Evolutionary conservation across 2,797 vertebrate genomes (phyloP).

Genomic region (Pogoniulus pusillus): DNA sequence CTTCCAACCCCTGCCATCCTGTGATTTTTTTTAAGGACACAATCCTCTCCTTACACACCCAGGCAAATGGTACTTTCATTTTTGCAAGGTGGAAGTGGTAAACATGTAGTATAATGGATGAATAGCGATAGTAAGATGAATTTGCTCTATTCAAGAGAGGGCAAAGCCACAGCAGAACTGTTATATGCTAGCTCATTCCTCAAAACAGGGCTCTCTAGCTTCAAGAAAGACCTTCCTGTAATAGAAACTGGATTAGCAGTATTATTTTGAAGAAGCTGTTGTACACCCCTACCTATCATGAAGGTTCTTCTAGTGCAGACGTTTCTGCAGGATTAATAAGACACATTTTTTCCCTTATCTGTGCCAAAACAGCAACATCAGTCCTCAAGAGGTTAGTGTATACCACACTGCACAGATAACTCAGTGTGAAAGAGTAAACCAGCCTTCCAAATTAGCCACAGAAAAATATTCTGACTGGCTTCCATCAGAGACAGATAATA

Average conservation of each 20-base stretch:
- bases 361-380: neutral
- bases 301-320: neutral
- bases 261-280: neutral
- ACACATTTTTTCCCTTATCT: neutral
- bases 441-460: neutral
- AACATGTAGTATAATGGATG: neutral
- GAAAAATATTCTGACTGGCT: neutral
- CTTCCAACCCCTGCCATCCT: too few relatives aligned
- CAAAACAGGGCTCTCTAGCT: neutral
- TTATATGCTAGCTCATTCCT: neutral
- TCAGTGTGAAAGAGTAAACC: neutral
- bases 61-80: neutral
- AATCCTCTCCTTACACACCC: constrained; percentile 30
- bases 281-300: neutral
- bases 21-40: neutral
- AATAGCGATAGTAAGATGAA: neutral
- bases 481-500: neutral
- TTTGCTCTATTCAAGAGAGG: neutral
- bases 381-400: neutral
- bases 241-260: neutral
- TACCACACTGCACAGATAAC: neutral
- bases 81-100: neutral
- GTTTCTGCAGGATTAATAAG: neutral
- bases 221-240: neutral
- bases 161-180: neutral